Evolutionary conservation across 2,797 vertebrate species (phyloP), one percentile per base, ranked within the genome.

Genomic region (Rhinophrynus dorsalis): DNA sequence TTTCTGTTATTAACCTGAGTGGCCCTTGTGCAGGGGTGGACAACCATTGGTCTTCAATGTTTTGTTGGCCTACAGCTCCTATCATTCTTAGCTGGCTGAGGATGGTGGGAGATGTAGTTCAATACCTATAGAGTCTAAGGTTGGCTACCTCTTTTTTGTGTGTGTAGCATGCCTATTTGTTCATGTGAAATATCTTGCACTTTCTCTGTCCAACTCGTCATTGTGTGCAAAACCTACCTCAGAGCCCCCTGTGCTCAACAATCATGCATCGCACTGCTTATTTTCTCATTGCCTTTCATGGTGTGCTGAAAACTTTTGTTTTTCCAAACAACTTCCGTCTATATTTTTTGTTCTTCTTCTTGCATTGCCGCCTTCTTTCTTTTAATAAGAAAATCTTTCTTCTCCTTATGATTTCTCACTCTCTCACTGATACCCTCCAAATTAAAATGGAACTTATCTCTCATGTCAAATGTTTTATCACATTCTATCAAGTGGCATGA

Each of bases 401-500:
- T 81, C 75, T 71, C 77, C 83, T 78, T 77, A 58, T 74, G 77
- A 80, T 80, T 77, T 78, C 74, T 67, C 75, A 78, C 81, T 83
- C 79, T 83, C 74, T 60, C 77, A 75, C 76, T 77, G 8, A 0
- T 76, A 76, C 79, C 57, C 79, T 82, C 75, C 61, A 1, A 84
- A 90, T 88, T 86, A 88, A 98, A 98, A 96, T 98, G 96, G 94
- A 97, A 98, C 95, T 98, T 98, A 98, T 98, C 96, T 98, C 95
- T 94, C 92, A 93, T 92, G 90, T 97, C 94, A 93, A 92, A 96
- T 96, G 96, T 98, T 99, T 99, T 97, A 94, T 98, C 97, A 98
- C 96, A 98, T 98, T 99, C 89, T 94, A 94, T 94, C 95, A 94
- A 97, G 94, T 94, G 96, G 96, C 96, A 98, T 98, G 96, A 94